Base-by-base conservation (phyloP, 2,797 vertebrate species). In the Lagocephalus sceleratus region DNA sequence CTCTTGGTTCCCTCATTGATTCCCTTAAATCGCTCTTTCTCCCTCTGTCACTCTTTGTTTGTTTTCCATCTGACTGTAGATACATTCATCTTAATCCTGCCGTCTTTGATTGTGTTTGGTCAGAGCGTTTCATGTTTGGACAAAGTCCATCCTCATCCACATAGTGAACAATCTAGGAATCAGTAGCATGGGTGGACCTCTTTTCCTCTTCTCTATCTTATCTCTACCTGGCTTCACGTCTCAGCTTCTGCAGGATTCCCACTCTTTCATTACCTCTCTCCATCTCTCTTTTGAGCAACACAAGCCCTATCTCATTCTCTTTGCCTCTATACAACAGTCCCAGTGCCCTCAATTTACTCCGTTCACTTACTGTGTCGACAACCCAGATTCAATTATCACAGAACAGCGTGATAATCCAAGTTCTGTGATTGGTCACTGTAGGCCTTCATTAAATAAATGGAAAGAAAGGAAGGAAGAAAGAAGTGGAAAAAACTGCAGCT, bases 351-450 rank as follows among this genome's bases (percentile, higher is more conserved):
- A 17, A 57, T 47, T 57, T 54, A 22, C 47, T 65, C 51, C 26
- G 57, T 68, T 71, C 69, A 51, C 73, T 77, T 72, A 70, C 78
- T 23, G 38, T 73, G 76, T 75, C 51, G 35, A 76, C 73, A 64
- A 70, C 67, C 66, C 44, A 75, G 73, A 86, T 82, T 86, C 79
- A 82, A 85, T 83, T 86, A 85, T 22, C 23, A 55, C 59, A 65
- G 60, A 63, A 51, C 32, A 62, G 60, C 56, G 67, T 57, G 71
- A 81, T 81, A 84, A 85, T 84, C 75, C 66, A 29, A 44, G 69
- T 54, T 62, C 58, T 44, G 63, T 57, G 74, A 86, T 81, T 81
- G 81, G 84, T 76, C 77, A 63, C 65, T 63, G 63, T 67, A 59
- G 72, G 62, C 51, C 68, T 67, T 64, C 49, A 68, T 80, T 77